Evolutionary conservation across 2,113 vertebrate genomes (phyloP).

Genomic region (Cyrtonyx montezumae): DNA sequence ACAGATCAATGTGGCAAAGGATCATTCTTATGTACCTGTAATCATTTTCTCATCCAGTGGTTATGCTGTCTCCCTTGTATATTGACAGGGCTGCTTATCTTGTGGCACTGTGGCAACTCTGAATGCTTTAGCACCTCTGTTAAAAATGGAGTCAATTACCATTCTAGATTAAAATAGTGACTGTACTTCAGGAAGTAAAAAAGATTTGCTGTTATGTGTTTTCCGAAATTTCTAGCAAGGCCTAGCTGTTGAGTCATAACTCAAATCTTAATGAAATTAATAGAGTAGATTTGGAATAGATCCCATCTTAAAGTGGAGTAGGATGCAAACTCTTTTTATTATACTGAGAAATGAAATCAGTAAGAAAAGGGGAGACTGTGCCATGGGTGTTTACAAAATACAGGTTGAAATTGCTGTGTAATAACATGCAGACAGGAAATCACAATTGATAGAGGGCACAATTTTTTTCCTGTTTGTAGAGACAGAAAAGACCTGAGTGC

Average conservation of each 20-base stretch:
- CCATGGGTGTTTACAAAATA: rapidly evolving
- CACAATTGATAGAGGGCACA: background rate
- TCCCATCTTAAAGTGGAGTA: background rate
- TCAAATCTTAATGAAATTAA: background rate
- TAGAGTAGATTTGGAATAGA: background rate
- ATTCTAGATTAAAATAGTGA: conserved; percentile 37
- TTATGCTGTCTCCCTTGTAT: background rate
- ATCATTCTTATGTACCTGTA: background rate
- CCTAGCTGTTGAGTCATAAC: background rate
- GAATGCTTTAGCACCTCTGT: conserved; percentile 39
- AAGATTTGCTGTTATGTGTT: conserved; percentile 7
- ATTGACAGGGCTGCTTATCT: conserved; percentile 37
- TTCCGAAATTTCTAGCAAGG: conserved; percentile 1
- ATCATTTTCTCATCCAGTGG: background rate
- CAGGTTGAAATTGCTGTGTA: background rate
- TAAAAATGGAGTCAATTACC: conserved; percentile 58
- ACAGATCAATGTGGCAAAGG: conserved; percentile 5
- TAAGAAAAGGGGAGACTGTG: background rate
- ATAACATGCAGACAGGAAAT: background rate
- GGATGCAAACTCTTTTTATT: background rate
- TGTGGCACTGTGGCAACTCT: background rate
- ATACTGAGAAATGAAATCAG: background rate
- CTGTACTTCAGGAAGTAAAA: conserved; percentile 7
- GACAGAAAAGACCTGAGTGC: too few relatives aligned
- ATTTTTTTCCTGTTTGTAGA: too few relatives aligned